Evolutionary conservation across 1,140 invertebrate species (phyloP).

Genomic region (Zelostemma sp.): DNA sequence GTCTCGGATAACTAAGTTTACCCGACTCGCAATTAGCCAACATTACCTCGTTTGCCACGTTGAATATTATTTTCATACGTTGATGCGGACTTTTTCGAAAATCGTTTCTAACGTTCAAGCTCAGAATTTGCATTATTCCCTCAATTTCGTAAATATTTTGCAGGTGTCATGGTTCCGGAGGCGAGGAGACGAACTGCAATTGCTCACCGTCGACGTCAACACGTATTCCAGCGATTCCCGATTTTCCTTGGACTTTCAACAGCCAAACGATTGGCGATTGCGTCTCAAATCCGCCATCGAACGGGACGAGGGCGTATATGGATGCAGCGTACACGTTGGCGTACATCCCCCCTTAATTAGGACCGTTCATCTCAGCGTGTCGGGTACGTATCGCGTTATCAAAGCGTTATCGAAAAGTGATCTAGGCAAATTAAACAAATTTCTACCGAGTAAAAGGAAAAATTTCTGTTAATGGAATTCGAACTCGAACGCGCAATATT

Average conservation of each 20-base stretch:
- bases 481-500: too few species aligned
- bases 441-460: too few species aligned
- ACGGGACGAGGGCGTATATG: slow-evolving; percentile 81
- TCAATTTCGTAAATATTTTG: slow-evolving; percentile 6
- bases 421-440: too few species aligned
- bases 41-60: too few species aligned
- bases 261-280: slow-evolving; percentile 85
- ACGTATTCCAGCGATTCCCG: slow-evolving; percentile 86
- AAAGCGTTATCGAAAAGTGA: too few species aligned
- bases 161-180: slow-evolving; percentile 85
- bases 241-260: slow-evolving; percentile 79
- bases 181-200: slow-evolving; percentile 78
- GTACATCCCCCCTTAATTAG: slow-evolving; percentile 81
- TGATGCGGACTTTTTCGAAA: too few species aligned
- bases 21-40: too few species aligned
- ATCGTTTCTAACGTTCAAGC: too few species aligned
- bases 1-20: too few species aligned
- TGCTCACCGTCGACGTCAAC: slow-evolving; percentile 82
- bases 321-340: slow-evolving; percentile 80
- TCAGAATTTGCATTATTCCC: too few species aligned
- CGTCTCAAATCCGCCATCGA: slow-evolving; percentile 80
- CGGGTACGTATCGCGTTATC: slow-evolving; percentile 73
- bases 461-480: too few species aligned
- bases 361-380: slow-evolving; percentile 79
- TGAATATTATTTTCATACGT: too few species aligned